These are phyloP conservation scores for Martes martes DNA, from an alignment of 2,113 vertebrate species.

Conservation along the genomic window DNA sequence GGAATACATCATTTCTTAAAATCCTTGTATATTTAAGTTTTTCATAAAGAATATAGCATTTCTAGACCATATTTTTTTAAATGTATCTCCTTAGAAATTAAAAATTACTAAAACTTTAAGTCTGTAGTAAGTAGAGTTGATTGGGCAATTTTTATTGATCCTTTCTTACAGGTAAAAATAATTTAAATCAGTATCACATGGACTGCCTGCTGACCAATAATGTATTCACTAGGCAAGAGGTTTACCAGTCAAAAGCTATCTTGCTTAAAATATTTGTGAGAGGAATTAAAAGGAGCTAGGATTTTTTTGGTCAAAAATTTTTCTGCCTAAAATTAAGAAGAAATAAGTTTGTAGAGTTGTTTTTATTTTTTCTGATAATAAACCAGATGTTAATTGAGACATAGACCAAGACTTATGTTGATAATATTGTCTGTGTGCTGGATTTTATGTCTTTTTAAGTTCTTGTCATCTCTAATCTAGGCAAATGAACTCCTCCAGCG, in stretches of 20 bases:
- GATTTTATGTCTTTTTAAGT: conserved; percentile 19
- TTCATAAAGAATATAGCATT: background rate
- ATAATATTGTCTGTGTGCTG: background rate
- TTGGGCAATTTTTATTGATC: conserved; percentile 64
- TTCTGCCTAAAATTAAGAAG: conserved; percentile 68
- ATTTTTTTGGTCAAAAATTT: conserved; percentile 65
- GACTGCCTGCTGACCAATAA: conserved; percentile 64
- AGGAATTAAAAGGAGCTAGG: conserved; percentile 70
- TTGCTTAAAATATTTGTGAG: conserved; percentile 61
- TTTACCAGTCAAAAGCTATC: conserved; percentile 56
- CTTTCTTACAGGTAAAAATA: conserved; percentile 68
- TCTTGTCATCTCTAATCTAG: conserved; percentile 76
- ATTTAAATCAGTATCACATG: conserved; percentile 8
- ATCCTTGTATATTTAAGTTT: background rate
- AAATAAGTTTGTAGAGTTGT: conserved; percentile 69
- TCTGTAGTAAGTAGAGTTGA: conserved; percentile 57
- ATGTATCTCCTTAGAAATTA: conserved; percentile 37
- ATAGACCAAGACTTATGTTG: background rate
- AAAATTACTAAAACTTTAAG: conserved; percentile 28
- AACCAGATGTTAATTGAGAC: conserved; percentile 18
- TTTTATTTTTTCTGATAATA: conserved; percentile 54
- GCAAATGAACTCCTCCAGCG: conserved; percentile 97
- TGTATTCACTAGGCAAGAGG: conserved; percentile 67
- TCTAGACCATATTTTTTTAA: background rate
- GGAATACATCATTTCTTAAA: background rate